Evolutionary conservation across 2,113 vertebrate species (phyloP).

Genomic region (Perca flavescens): DNA sequence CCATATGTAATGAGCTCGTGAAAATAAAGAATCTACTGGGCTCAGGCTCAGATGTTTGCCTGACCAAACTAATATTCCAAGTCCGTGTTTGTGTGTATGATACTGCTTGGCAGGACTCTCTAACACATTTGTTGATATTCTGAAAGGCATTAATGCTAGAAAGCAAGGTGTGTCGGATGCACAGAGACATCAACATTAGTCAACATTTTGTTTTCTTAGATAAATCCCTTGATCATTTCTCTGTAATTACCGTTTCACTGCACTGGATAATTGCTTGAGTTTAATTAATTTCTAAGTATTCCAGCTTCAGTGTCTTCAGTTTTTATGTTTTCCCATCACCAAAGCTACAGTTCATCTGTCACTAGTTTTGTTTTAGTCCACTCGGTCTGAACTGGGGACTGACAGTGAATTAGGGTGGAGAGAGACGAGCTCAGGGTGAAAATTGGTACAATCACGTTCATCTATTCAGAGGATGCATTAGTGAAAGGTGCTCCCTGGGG

Average conservation of each 20-base stretch:
- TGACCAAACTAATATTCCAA: slow-evolving; percentile 13
- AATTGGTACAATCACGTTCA: slow-evolving; percentile 63
- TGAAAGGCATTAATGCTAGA: slow-evolving; percentile 19
- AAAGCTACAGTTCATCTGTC: slow-evolving; percentile 34
- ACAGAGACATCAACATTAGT: slow-evolving; percentile 37
- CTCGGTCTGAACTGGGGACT: slow-evolving; percentile 24
- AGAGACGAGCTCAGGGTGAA: slow-evolving; percentile 39
- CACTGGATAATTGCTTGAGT: slow-evolving; percentile 55
- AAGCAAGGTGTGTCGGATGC: slow-evolving; percentile 15
- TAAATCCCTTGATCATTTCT: slow-evolving; percentile 52
- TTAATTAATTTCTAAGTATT: slow-evolving; percentile 49
- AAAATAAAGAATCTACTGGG: not conserved
- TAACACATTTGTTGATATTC: slow-evolving; percentile 40
- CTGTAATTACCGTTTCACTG: slow-evolving; percentile 47
- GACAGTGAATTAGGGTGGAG: slow-evolving; percentile 40
- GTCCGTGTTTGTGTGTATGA: slow-evolving; percentile 7
- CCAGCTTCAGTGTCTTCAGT: slow-evolving; percentile 27
- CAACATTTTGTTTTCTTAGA: slow-evolving; percentile 51
- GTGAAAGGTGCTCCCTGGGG: slow-evolving; percentile 55
- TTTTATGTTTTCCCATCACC: slow-evolving; percentile 7
- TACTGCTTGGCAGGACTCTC: slow-evolving; percentile 9
- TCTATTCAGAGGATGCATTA: slow-evolving; percentile 52
- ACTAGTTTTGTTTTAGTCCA: slow-evolving; percentile 35
- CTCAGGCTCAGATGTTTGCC: not conserved
- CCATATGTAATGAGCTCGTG: not conserved